Percentiles rank a stretch among this genome's conserved stretches.
Evolutionary conservation across 2,888 invertebrate genomes (phyloP).

Genomic region (Agrotis puta): DNA sequence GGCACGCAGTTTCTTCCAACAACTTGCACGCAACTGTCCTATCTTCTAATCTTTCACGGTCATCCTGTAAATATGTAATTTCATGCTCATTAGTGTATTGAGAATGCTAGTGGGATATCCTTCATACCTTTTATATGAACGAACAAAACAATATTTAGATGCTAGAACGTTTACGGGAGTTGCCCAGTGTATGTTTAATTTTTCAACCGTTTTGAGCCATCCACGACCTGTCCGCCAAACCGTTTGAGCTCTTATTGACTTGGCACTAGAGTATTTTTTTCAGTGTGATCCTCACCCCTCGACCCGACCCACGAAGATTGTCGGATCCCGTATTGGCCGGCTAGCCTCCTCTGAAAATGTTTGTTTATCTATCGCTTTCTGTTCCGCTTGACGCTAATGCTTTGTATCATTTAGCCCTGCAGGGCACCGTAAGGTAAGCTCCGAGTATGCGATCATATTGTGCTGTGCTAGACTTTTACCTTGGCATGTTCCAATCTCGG

Average conservation of each 20-base stretch:
- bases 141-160: conserved; percentile 68
- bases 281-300: conserved; percentile 91
- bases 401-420: conserved; percentile 74
- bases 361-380: conserved; percentile 85
- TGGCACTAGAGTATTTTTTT: conserved; percentile 91
- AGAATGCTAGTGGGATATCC: conserved; percentile 89
- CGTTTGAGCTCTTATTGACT: conserved; percentile 87
- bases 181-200: conserved; percentile 71
- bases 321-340: conserved; percentile 88
- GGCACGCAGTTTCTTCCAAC: conserved; percentile 55
- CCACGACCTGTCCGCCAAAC: conserved; percentile 83
- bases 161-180: conserved; percentile 63
- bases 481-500: conserved; percentile 69
- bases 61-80: conserved; percentile 82
- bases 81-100: conserved; percentile 90
- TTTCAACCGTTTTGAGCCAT: conserved; percentile 63
- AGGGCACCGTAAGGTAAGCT: conserved; percentile 69
- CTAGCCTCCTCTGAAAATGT: conserved; percentile 91
- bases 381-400: conserved; percentile 85
- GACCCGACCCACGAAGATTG: conserved; percentile 90
- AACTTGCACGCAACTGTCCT: conserved; percentile 65
- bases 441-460: conserved; percentile 71
- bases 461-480: conserved; percentile 71
- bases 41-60: conserved; percentile 57
- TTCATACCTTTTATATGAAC: conserved; percentile 70